These are phyloP conservation scores for Drosophila busckii DNA, from an alignment of 1,140 invertebrate species.

Conservation along the genomic window DNA sequence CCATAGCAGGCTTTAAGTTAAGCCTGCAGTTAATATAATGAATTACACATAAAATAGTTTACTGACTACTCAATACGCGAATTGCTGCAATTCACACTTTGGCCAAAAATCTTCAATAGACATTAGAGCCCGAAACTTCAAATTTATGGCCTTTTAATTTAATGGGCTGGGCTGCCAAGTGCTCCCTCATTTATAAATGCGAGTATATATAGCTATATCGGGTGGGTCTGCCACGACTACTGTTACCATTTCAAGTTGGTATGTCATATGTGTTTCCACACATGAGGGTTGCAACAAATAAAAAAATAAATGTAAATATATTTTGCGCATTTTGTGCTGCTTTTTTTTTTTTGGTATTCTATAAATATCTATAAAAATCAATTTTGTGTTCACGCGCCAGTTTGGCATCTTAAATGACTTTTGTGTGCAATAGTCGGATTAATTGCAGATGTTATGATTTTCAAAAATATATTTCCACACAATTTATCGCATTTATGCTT, in stretches of 20 bases:
- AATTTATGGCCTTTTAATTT: conserved; percentile 78
- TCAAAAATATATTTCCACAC: conserved; percentile 52
- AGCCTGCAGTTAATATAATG: conserved; percentile 18
- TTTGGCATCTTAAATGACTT: conserved; percentile 54
- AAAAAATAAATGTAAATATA: conserved; percentile 29
- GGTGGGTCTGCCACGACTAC: conserved; percentile 41
- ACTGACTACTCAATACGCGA: conserved; percentile 51
- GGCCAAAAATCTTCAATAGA: conserved; percentile 58
- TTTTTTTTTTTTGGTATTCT: conserved; percentile 54
- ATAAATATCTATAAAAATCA: conserved; percentile 78
- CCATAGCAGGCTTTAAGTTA: background rate
- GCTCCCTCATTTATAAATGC: conserved; percentile 47
- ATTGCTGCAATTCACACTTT: conserved; percentile 63
- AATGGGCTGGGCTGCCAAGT: conserved; percentile 66
- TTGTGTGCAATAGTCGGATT: conserved; percentile 48
- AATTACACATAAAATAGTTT: conserved; percentile 58
- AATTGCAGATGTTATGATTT: conserved; percentile 75
- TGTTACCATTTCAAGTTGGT: conserved; percentile 70
- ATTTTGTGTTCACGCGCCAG: conserved; percentile 72
- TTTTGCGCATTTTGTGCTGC: conserved; percentile 13
- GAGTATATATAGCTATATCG: conserved; percentile 48
- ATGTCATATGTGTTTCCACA: conserved; percentile 65
- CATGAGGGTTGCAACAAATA: conserved; percentile 56
- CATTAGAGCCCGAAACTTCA: conserved; percentile 58
- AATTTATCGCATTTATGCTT: conserved; percentile 47